These are phyloP conservation scores for Anthopleura xanthogrammica DNA, from an alignment of 92 coral and sea anemone species.

Conservation along the genomic window DNA sequence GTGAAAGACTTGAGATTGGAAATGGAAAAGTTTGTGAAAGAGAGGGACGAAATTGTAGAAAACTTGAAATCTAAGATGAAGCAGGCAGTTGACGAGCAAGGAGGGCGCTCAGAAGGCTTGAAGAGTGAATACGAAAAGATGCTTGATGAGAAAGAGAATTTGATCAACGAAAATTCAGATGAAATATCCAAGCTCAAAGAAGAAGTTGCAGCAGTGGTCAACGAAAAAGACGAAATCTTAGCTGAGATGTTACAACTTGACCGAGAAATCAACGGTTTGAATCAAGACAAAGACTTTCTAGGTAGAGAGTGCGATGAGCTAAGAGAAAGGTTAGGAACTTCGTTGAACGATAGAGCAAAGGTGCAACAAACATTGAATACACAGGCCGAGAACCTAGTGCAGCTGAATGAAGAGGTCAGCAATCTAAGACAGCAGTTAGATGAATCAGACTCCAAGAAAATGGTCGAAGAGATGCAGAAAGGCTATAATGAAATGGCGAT, in stretches of 20 bases:
- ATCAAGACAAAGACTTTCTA: conserved; percentile 38
- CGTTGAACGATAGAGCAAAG: conserved; percentile 37
- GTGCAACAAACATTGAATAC: conserved; percentile 47
- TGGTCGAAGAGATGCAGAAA: conserved; percentile 51
- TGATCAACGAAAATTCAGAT: conserved; percentile 25
- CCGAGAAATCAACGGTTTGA: conserved; percentile 16
- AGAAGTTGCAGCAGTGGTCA: conserved; percentile 26
- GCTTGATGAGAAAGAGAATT: conserved; percentile 38
- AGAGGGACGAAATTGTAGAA: conserved; percentile 59
- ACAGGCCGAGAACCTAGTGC: conserved; percentile 40
- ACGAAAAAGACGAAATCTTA: conserved; percentile 31
- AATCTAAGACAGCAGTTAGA: conserved; percentile 51
- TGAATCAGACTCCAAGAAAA: conserved; percentile 59
- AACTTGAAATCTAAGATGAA: conserved; percentile 49
- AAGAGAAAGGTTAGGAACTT: conserved; percentile 35
- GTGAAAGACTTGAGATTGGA: conserved; percentile 73
- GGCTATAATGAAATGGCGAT: conserved; percentile 41
- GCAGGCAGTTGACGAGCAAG: conserved; percentile 41
- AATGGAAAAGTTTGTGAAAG: conserved; percentile 64
- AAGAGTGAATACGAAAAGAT: conserved; percentile 49
- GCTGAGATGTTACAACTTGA: conserved; percentile 31
- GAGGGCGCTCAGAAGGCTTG: conserved; percentile 33
- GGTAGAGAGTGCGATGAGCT: conserved; percentile 39
- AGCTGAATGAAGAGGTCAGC: conserved; percentile 55
- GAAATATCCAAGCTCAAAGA: conserved; percentile 44